Conservation (phyloP, 1,140 invertebrate genomes). For the Atta texana region DNA sequence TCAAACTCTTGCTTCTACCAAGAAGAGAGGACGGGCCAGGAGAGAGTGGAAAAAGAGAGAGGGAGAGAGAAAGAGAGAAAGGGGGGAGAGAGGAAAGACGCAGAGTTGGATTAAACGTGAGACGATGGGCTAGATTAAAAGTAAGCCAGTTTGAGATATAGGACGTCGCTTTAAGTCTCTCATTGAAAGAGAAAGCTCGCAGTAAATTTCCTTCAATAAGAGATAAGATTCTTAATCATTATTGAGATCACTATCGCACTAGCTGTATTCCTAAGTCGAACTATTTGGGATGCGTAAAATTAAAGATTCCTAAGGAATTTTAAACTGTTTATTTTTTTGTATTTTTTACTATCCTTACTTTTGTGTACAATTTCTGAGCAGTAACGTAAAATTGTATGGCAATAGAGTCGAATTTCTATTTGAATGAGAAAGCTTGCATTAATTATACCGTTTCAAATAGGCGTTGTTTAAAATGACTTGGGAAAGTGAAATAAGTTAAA, state of each 20-base stretch:
- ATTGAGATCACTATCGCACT: neutral
- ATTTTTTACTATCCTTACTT: neutral
- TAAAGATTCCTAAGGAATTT: neutral
- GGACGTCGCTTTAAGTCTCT: slow-evolving; percentile 20
- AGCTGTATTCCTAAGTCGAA: neutral
- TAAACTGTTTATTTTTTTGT: neutral
- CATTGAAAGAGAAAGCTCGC: slow-evolving; percentile 11
- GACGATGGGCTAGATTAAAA: slow-evolving; percentile 36
- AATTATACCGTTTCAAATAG: slow-evolving; percentile 35
- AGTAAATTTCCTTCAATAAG: slow-evolving; percentile 23
- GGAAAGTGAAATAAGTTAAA: slow-evolving; percentile 14
- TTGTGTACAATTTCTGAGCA: neutral
- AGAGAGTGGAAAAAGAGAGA: neutral
- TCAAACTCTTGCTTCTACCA: slow-evolving; percentile 24
- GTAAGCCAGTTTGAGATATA: slow-evolving; percentile 33
- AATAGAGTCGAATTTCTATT: neutral
- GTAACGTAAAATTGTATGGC: neutral
- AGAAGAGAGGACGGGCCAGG: neutral
- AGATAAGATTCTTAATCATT: slow-evolving; percentile 25
- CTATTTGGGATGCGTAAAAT: neutral
- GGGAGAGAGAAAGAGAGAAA: neutral
- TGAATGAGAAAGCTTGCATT: slow-evolving; percentile 18
- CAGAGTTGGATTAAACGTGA: slow-evolving; percentile 20
- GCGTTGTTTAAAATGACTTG: slow-evolving; percentile 23
- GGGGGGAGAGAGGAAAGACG: neutral